phyloP scores from a whole-genome alignment of 2,113 vertebrate species.

The Bubo scandiacus region DNA sequence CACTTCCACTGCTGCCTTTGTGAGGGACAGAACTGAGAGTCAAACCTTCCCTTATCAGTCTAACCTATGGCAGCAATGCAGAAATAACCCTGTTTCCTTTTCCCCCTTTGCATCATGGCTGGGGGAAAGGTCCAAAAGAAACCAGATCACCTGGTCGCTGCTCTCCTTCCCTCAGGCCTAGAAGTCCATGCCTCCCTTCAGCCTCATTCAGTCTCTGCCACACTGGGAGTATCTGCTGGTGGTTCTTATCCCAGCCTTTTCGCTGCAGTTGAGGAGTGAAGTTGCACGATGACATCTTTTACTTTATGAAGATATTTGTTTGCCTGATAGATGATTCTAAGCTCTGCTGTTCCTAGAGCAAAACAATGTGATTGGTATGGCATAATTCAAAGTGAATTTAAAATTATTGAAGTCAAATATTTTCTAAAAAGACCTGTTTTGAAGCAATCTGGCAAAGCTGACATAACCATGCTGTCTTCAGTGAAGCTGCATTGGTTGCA shows the following conservation, averaged over 20 bases:
- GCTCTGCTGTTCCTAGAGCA: not conserved
- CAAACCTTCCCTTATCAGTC: not conserved
- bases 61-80: not conserved
- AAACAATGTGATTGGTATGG: not conserved
- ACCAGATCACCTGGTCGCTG: fast-evolving
- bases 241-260: not conserved
- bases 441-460: conserved; percentile 15
- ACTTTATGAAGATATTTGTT: not conserved
- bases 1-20: not conserved
- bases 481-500: not conserved
- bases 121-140: not conserved
- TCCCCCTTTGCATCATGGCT: not conserved
- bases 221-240: too few relatives aligned
- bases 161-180: not conserved
- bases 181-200: not conserved
- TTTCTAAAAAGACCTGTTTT: not conserved
- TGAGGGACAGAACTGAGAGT: not conserved
- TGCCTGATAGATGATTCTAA: not conserved
- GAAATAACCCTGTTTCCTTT: not conserved
- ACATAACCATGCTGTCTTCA: not conserved
- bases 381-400: not conserved
- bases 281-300: not conserved
- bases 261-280: not conserved
- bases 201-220: not conserved
- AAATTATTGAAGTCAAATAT: not conserved